These are phyloP conservation scores for Argynnis bischoffii DNA, from an alignment of 2,888 invertebrate species.

Conservation along the genomic window DNA sequence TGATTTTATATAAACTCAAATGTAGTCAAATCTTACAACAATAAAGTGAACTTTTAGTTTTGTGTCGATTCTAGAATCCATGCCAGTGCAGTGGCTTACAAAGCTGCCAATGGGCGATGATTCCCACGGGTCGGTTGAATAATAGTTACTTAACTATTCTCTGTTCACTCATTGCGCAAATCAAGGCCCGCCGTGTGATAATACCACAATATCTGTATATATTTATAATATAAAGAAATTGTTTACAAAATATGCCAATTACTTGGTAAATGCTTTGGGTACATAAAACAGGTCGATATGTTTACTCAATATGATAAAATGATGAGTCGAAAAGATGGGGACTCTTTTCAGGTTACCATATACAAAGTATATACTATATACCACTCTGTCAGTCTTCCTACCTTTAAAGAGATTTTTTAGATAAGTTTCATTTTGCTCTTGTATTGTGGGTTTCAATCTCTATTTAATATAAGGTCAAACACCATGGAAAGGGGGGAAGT, in stretches of 20 bases:
- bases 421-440: no score
- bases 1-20: background rate
- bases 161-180: constrained; percentile 70
- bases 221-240: constrained; percentile 24
- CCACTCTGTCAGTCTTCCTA: no score
- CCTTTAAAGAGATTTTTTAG: no score
- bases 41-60: constrained; percentile 31
- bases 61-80: constrained; percentile 29
- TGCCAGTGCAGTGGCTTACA: constrained; percentile 26
- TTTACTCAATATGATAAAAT: no score
- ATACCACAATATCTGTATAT: constrained; percentile 39
- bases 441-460: no score
- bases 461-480: no score
- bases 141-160: constrained; percentile 70
- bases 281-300: no score
- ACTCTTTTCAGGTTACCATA: no score
- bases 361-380: no score
- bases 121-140: constrained; percentile 75
- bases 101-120: constrained; percentile 45
- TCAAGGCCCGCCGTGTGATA: constrained; percentile 58
- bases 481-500: no score
- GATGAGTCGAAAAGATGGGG: no score
- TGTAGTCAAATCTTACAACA: background rate
- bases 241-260: constrained; percentile 7
- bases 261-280: background rate